These are phyloP conservation scores for Calliphora vicina DNA, from an alignment of 1,140 invertebrate genomes.

Conservation along the genomic window DNA sequence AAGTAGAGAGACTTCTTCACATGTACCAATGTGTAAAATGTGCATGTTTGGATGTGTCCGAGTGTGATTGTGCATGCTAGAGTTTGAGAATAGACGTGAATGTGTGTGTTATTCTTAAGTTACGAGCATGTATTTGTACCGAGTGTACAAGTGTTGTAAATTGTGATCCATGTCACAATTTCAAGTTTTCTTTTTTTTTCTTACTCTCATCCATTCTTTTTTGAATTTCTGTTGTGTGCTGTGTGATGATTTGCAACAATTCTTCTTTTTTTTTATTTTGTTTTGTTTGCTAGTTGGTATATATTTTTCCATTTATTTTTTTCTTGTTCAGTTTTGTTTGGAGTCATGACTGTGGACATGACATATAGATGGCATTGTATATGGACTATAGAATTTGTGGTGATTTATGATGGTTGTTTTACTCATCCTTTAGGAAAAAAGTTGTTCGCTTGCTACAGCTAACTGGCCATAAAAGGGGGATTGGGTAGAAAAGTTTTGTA, in stretches of 20 bases:
- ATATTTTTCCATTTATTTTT: neutral
- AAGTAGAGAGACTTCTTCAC: neutral
- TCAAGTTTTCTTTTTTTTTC: neutral
- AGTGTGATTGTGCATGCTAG: no score
- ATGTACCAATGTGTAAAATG: neutral
- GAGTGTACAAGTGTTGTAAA: neutral
- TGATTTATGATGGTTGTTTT: neutral
- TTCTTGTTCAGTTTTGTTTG: neutral
- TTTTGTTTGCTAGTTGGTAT: neutral
- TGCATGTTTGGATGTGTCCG: neutral
- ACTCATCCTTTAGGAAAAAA: neutral
- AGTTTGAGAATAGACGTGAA: neutral
- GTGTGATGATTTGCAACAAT: constrained; percentile 9
- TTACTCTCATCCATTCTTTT: no score
- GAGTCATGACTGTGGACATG: constrained; percentile 8
- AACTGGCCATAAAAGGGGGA: neutral
- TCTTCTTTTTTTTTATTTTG: neutral
- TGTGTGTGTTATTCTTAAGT: neutral
- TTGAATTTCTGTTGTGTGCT: neutral
- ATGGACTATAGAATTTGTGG: neutral
- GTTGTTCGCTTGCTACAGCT: neutral
- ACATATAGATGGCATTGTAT: neutral
- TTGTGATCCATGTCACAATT: constrained; percentile 9
- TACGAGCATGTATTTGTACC: neutral
- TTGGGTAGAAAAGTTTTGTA: neutral